Base-by-base conservation (phyloP, 1,140 invertebrate species). In the Drosophila takahashii region DNA sequence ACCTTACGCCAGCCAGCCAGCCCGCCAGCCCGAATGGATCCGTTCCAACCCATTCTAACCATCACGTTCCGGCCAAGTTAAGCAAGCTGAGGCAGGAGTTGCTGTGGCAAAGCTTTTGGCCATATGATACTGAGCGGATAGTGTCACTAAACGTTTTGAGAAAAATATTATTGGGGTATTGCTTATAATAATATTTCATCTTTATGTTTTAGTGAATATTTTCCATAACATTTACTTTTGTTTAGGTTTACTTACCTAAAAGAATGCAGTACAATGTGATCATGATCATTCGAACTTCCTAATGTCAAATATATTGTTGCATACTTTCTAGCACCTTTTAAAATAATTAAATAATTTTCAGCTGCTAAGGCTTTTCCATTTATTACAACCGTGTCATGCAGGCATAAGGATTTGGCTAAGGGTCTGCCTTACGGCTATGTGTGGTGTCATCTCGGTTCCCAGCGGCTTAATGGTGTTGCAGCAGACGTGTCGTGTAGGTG, bases 401-500 rank as follows among this genome's bases (percentile, higher is more conserved):
- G 18, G 42, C 27, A 37, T 9, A 47, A 18, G 22, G n/a, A 11
- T 16, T 34, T 29, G 15, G 1, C n/a, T 48, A 15, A 48, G 6
- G 26, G 16, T 41, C 53, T 56, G 16, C 27, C 50, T 56, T 51
- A 37, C 18, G 26, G 16, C 52, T 47, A 32, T 57, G 27, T 62
- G 73, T 62, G 67, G 81, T 76, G 81, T 47, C 72, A 77, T 60
- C 34, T 64, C 37, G 58, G 41, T 15, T 73, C 60, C 50, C 53
- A 54, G 22, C 47, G 66, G 77, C 32, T 67, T 69, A 80, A 84
- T 85, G 77, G 39, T 72, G 60, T 65, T 76, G 45, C 58, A 77
- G 44, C 42, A 42, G 37, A 61, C 62, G 60, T 70, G 44, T 59
- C 42, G 61, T 59, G 56, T 66, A 65, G 77, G 76, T 66, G 53